These are phyloP conservation scores for Orgyia antiqua DNA, from an alignment of 2,888 invertebrate genomes.

Conservation along the genomic window DNA sequence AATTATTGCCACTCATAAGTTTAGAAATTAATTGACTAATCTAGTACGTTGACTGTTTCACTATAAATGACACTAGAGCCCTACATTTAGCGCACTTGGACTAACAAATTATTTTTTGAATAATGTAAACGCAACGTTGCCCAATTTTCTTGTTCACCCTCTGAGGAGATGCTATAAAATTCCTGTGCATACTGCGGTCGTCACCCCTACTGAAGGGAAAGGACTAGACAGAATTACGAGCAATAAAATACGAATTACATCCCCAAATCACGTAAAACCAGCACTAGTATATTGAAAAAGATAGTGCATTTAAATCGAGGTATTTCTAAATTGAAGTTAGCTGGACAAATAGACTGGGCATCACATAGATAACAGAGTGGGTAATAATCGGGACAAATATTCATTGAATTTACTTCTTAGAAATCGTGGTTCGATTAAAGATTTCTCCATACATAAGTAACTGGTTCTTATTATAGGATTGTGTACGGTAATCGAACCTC, in stretches of 20 bases:
- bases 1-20: too few species aligned
- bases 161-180: conserved; percentile 12
- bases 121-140: conserved; percentile 3
- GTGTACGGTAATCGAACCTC: conserved; percentile 22
- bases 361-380: too few species aligned
- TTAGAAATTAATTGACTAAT: too few species aligned
- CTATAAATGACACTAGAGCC: too few species aligned
- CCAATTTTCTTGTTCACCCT: conserved; percentile 9
- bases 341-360: too few species aligned
- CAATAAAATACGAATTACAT: conserved; percentile 9
- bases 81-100: too few species aligned
- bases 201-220: conserved; percentile 5
- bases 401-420: background rate
- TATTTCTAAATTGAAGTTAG: conserved; percentile 3
- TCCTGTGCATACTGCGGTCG: conserved; percentile 8
- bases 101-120: too few species aligned
- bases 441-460: background rate
- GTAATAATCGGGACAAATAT: too few species aligned
- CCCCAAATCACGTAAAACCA: conserved; percentile 8
- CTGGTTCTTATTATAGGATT: conserved; percentile 8
- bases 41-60: too few species aligned
- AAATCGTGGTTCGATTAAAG: background rate
- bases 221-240: conserved; percentile 6
- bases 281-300: conserved; percentile 7
- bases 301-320: conserved; percentile 3